These are phyloP conservation scores for Mesembrinibis cayennensis DNA, from an alignment of 2,113 vertebrate genomes.

Conservation along the genomic window DNA sequence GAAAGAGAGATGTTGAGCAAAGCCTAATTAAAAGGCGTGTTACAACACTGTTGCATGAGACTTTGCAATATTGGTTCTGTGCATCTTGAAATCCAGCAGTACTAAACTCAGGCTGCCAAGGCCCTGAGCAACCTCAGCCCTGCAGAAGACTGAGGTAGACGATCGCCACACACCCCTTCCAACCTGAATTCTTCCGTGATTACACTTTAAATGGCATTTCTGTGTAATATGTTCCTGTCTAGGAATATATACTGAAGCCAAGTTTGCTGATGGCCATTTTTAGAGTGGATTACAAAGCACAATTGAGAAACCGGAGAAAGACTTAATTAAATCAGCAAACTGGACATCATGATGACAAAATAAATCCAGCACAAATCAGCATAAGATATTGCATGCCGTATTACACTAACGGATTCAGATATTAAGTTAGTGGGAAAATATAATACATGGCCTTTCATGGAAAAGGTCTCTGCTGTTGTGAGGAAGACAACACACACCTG, in stretches of 20 bases:
- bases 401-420: background rate
- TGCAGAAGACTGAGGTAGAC: background rate
- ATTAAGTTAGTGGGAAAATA: background rate
- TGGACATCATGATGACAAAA: background rate
- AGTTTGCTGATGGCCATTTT: background rate
- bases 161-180: background rate
- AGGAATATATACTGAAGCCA: background rate
- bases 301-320: background rate
- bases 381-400: background rate
- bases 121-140: background rate
- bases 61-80: background rate
- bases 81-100: background rate
- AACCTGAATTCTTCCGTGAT: background rate
- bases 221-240: background rate
- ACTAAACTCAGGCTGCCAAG: background rate
- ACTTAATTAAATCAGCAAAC: slow-evolving; percentile 1
- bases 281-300: background rate
- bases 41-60: background rate
- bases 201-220: background rate
- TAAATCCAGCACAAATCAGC: background rate
- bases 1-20: background rate
- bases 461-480: background rate
- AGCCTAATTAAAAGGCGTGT: background rate
- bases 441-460: background rate
- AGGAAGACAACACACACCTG: background rate